Evolutionary conservation across 1,140 invertebrate genomes (phyloP).

Genomic region (Oncopeltus fasciatus): DNA sequence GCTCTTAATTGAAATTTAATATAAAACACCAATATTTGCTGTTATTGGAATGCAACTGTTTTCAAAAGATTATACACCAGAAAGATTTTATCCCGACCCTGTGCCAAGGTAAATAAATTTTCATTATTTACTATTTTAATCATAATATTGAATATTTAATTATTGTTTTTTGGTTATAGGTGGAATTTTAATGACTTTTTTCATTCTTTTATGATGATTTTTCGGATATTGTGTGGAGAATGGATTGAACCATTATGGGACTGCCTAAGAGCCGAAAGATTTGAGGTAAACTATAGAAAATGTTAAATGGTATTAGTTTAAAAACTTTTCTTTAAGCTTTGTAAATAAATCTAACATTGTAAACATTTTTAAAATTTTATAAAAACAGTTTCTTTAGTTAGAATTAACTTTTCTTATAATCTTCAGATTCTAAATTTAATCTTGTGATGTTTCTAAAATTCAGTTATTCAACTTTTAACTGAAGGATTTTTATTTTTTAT

Average conservation of each 20-base stretch:
- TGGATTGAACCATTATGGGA: constrained; percentile 99
- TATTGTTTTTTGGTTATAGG: constrained; percentile 28
- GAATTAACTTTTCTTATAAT: too few species aligned
- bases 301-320: too few species aligned
- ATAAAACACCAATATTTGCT: too few species aligned
- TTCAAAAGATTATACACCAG: constrained; percentile 64
- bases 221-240: constrained; percentile 92
- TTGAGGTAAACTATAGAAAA: background rate
- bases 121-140: constrained; percentile 21
- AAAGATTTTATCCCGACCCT: background rate
- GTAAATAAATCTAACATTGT: too few species aligned
- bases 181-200: constrained; percentile 97
- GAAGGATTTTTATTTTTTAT: too few species aligned
- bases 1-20: too few species aligned
- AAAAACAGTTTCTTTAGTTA: too few species aligned
- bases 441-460: too few species aligned
- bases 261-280: constrained; percentile 57
- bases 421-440: too few species aligned
- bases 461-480: too few species aligned
- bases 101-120: constrained; percentile 38
- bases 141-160: background rate
- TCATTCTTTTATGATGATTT: constrained; percentile 98
- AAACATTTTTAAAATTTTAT: too few species aligned
- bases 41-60: constrained; percentile 98
- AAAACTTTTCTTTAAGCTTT: too few species aligned